phyloP scores from a whole-genome alignment of 92 coral and sea anemone genomes.

The Anthopleura xanthogrammica region DNA sequence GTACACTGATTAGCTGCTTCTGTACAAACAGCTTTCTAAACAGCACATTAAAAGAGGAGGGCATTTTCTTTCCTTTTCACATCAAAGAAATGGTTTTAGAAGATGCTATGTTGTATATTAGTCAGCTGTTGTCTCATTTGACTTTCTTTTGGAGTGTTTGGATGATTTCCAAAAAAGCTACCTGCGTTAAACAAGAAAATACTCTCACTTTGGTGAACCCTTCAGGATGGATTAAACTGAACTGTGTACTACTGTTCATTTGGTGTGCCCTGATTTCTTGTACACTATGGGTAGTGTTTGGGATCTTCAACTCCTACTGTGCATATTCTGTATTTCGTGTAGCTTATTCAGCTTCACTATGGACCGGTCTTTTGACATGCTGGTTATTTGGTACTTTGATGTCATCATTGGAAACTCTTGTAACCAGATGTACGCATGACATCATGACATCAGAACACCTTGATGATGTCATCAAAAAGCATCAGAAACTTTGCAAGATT shows the following conservation, averaged over 20 bases:
- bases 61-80: too few species aligned
- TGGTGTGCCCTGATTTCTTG: conserved; percentile 13
- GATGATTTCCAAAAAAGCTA: conserved; percentile 19
- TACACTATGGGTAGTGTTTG: conserved; percentile 11
- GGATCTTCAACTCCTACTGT: too few species aligned
- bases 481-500: conserved; percentile 46
- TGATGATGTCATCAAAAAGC: conserved; percentile 53
- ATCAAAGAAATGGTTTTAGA: too few species aligned
- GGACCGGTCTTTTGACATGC: conserved; percentile 50
- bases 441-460: conserved; percentile 11
- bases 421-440: neutral
- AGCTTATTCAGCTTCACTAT: conserved; percentile 22
- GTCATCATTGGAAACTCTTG: neutral
- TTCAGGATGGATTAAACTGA: conserved; percentile 48
- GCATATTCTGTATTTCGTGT: neutral
- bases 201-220: conserved; percentile 30
- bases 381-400: conserved; percentile 56
- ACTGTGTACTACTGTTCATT: conserved; percentile 30
- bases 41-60: too few species aligned
- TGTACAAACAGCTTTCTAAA: conserved; percentile 31
- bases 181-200: conserved; percentile 22
- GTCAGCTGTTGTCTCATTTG: conserved; percentile 43
- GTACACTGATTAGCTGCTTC: conserved; percentile 35
- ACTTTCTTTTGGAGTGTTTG: conserved; percentile 59
- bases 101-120: neutral